These are phyloP conservation scores for Carassius auratus DNA, from an alignment of 2,113 vertebrate species.

Conservation along the genomic window DNA sequence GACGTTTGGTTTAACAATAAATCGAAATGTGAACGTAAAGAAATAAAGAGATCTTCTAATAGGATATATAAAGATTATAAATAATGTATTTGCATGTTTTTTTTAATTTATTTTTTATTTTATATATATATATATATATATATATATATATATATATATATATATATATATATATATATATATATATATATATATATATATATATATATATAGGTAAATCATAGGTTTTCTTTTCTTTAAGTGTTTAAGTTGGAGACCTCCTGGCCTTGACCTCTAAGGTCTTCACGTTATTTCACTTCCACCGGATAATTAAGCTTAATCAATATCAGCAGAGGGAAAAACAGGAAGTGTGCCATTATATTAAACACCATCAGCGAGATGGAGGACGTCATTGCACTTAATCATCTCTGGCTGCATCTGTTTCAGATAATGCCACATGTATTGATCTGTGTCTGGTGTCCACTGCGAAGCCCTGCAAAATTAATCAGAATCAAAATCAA, in stretches of 20 bases:
- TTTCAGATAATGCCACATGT: slow-evolving; percentile 32
- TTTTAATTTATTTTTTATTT: too few relatives aligned
- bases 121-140: too few relatives aligned
- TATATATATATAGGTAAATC: background rate
- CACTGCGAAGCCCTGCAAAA: background rate
- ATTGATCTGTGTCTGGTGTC: slow-evolving; percentile 43
- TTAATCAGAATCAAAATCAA: slow-evolving; percentile 38
- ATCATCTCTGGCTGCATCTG: slow-evolving; percentile 31
- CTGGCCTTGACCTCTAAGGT: slow-evolving; percentile 7
- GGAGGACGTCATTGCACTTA: background rate
- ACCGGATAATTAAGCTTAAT: slow-evolving; percentile 33
- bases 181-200: too few relatives aligned
- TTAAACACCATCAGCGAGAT: slow-evolving; percentile 25
- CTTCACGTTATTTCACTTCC: background rate
- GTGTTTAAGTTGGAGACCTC: background rate
- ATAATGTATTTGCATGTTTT: too few relatives aligned
- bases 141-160: too few relatives aligned
- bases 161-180: too few relatives aligned
- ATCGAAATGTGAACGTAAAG: too few relatives aligned
- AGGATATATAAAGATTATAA: too few relatives aligned
- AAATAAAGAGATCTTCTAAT: too few relatives aligned
- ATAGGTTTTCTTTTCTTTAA: background rate
- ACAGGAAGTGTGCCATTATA: slow-evolving; percentile 37
- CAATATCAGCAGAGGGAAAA: slow-evolving; percentile 27
- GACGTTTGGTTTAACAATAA: too few relatives aligned